phyloP scores from a whole-genome alignment of 2,888 invertebrate species.

The Hirudinaria manillensis region DNA sequence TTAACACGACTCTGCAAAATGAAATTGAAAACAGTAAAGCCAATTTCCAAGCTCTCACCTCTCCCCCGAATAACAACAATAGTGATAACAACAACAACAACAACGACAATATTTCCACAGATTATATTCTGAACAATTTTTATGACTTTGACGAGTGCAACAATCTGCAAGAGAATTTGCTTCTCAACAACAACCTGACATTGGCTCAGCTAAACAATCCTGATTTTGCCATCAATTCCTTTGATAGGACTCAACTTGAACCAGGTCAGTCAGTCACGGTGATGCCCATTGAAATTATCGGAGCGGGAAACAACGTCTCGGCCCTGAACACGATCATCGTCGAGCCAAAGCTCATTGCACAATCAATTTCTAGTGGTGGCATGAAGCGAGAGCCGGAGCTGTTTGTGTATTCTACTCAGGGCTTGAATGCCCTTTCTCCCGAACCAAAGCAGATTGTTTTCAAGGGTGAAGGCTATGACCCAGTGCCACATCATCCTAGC shows the following conservation, averaged over 20 bases:
- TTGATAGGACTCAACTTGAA: neutral
- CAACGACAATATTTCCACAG: neutral
- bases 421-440: neutral
- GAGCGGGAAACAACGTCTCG: neutral
- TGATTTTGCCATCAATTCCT: neutral
- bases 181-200: conserved; percentile 4
- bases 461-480: neutral
- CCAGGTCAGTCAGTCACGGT: neutral
- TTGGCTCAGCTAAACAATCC: conserved; percentile 8
- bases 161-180: conserved; percentile 1
- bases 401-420: neutral
- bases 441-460: conserved; percentile 1
- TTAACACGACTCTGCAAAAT: neutral
- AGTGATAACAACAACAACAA: conserved; percentile 20
- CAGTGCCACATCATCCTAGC: neutral
- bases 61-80: neutral
- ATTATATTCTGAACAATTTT: conserved; percentile 3
- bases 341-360: neutral
- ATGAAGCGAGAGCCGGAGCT: neutral
- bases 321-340: neutral
- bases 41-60: neutral
- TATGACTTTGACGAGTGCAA: conserved; percentile 2
- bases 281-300: neutral
- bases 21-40: conserved; percentile 1
- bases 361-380: neutral